Evolutionary conservation across 2,888 invertebrate species (phyloP).

Genomic region (Tolmerus cingulatus): DNA sequence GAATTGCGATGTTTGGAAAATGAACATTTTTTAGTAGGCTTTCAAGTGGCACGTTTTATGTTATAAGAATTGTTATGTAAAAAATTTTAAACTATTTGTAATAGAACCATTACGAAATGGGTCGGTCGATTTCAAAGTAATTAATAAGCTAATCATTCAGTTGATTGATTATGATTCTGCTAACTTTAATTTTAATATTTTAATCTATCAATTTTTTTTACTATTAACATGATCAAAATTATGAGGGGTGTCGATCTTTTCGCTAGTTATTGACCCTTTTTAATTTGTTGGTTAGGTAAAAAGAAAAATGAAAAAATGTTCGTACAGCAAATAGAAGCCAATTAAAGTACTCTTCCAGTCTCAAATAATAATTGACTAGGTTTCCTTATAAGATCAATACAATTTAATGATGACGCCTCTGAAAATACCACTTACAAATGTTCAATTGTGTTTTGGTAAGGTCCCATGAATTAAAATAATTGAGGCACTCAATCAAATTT

Average conservation of each 20-base stretch:
- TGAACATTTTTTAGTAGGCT: neutral
- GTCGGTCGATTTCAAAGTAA: neutral
- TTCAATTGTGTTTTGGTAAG: neutral
- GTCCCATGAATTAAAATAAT: neutral
- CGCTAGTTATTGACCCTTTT: neutral
- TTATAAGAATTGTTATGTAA: neutral
- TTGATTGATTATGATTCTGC: neutral
- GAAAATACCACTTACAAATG: neutral
- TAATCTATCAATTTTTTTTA: neutral
- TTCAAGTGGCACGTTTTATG: neutral
- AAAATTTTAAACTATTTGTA: neutral
- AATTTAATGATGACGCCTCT: neutral
- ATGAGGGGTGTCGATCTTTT: neutral
- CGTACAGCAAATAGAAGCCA: neutral
- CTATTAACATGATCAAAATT: neutral
- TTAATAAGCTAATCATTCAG: neutral
- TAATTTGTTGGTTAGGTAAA: neutral
- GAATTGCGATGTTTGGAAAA: neutral
- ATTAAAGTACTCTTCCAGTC: neutral
- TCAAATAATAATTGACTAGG: neutral
- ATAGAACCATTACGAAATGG: neutral
- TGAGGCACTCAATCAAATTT: conserved; percentile 24
- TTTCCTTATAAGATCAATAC: neutral
- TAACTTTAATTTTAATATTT: neutral
- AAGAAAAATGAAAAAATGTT: neutral